These are phyloP conservation scores for Leptinotarsa defecta DNA, from an alignment of 1,140 invertebrate species.

Conservation along the genomic window DNA sequence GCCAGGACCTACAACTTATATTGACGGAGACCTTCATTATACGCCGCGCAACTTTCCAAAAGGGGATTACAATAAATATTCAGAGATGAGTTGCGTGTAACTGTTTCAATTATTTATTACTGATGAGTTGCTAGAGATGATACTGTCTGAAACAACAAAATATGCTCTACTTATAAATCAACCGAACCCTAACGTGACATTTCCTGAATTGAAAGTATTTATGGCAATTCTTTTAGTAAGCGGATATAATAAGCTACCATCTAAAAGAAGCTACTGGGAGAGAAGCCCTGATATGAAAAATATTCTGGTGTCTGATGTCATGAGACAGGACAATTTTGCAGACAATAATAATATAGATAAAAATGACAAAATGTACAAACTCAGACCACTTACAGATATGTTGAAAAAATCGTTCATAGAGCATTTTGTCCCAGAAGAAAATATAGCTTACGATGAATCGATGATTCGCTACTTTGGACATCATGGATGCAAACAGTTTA, in stretches of 20 bases:
- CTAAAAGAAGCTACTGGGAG: slow-evolving; percentile 32
- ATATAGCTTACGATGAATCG: slow-evolving; percentile 25
- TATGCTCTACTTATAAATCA: slow-evolving; percentile 26
- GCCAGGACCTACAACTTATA: neutral
- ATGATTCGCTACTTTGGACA: slow-evolving; percentile 39
- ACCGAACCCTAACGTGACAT: slow-evolving; percentile 4
- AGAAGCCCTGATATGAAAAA: slow-evolving; percentile 23
- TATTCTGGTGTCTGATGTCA: slow-evolving; percentile 19
- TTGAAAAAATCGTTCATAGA: slow-evolving; percentile 27
- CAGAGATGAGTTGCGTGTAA: slow-evolving; percentile 11
- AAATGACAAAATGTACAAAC: slow-evolving; percentile 30
- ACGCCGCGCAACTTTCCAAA: neutral
- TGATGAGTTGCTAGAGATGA: slow-evolving; percentile 24
- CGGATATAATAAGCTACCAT: slow-evolving; percentile 24
- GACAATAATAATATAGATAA: slow-evolving; percentile 28
- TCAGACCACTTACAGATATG: slow-evolving; percentile 22
- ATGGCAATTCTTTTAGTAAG: slow-evolving; percentile 30
- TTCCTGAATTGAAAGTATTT: slow-evolving; percentile 25
- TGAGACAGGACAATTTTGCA: slow-evolving; percentile 28
- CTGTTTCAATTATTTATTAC: slow-evolving; percentile 26
- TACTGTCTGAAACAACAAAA: slow-evolving; percentile 18
- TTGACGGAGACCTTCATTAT: neutral
- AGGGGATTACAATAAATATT: slow-evolving; percentile 2
- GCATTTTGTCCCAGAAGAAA: slow-evolving; percentile 27
- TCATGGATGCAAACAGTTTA: slow-evolving; percentile 43